Percentiles rank a stretch among this genome's conserved stretches.
Evolutionary conservation across 2,888 invertebrate species (phyloP).

Genomic region (Plebejus anna): DNA sequence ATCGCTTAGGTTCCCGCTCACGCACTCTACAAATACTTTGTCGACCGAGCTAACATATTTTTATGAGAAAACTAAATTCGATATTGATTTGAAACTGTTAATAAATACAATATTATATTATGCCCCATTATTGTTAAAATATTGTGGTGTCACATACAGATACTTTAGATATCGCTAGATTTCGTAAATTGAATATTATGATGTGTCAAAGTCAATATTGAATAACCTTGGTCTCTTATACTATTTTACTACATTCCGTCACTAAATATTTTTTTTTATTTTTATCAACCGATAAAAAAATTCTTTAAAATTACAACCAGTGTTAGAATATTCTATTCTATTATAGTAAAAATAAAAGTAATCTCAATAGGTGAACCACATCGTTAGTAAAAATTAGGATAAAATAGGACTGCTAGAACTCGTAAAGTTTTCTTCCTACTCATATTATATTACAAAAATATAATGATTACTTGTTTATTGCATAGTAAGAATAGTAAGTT

Average conservation of each 20-base stretch:
- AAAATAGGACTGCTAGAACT: conserved; percentile 1
- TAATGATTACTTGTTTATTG: not conserved
- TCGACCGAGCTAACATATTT: too few species aligned
- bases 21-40: too few species aligned
- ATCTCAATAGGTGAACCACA: not conserved
- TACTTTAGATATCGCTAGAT: conserved; percentile 1
- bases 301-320: not conserved
- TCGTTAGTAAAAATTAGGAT: not conserved
- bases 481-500: conserved; percentile 2
- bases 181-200: not conserved
- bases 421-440: not conserved
- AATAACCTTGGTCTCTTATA: not conserved
- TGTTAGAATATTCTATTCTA: not conserved
- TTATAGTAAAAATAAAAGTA: not conserved
- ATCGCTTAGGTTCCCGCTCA: too few species aligned
- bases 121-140: not conserved
- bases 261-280: not conserved
- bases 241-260: not conserved
- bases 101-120: not conserved
- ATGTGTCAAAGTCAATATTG: too few species aligned
- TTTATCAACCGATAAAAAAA: not conserved
- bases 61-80: not conserved
- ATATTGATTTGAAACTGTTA: not conserved
- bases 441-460: not conserved
- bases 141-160: not conserved